Percentiles rank a stretch among this genome's conserved stretches.
Conservation (phyloP, 2,113 vertebrate genomes). For the Mesocricetus auratus region DNA sequence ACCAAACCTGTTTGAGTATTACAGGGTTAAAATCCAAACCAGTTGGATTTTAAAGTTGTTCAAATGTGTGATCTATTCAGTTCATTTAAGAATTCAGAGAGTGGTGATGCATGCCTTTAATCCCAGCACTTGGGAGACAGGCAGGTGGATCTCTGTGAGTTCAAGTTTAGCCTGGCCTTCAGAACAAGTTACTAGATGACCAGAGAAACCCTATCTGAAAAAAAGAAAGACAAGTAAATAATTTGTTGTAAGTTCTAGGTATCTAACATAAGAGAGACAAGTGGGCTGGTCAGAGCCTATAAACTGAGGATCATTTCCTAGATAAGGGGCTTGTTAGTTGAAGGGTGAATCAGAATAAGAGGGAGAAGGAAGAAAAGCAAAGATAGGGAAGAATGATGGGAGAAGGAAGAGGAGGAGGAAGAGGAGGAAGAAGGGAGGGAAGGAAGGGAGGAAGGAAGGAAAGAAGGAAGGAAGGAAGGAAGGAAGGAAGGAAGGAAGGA, state of each 20-base stretch:
- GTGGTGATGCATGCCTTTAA: too few relatives aligned
- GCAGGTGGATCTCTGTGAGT: too few relatives aligned
- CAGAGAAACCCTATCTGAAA: too few relatives aligned
- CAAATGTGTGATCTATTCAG: background rate
- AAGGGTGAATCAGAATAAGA: background rate
- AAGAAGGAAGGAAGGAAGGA: background rate
- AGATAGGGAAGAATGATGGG: too few relatives aligned
- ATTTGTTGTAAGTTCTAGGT: too few relatives aligned
- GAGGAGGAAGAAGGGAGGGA: fast-evolving
- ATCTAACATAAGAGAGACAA: background rate
- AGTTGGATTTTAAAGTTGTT: background rate
- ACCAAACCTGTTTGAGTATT: background rate
- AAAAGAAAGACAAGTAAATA: too few relatives aligned
- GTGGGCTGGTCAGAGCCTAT: background rate
- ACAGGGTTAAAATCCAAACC: too few relatives aligned
- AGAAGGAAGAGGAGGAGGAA: fast-evolving
- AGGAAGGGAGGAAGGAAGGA: background rate
- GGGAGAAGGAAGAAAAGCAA: background rate
- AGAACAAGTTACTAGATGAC: too few relatives aligned
- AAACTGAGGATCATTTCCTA: background rate
- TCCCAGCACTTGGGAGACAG: too few relatives aligned
- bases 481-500: background rate
- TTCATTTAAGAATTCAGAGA: background rate
- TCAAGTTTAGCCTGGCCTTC: too few relatives aligned
- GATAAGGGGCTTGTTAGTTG: background rate